These are phyloP conservation scores for Pituophis catenifer DNA, from an alignment of 2,113 vertebrate species.

Conservation along the genomic window DNA sequence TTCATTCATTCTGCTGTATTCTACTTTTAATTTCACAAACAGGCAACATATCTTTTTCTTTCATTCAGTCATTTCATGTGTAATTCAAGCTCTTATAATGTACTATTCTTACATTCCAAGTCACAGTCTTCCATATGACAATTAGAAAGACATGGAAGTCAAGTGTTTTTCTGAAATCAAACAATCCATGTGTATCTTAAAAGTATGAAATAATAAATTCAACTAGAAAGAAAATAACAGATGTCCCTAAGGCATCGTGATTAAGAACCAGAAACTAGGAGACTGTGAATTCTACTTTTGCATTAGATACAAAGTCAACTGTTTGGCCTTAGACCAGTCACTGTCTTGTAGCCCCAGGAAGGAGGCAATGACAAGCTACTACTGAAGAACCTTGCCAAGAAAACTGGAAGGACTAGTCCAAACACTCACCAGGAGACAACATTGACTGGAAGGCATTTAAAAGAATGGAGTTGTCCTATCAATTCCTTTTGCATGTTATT, in stretches of 20 bases:
- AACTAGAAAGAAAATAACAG: neutral
- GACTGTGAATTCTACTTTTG: neutral
- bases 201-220: neutral
- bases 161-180: conserved; percentile 11
- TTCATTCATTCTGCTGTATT: neutral
- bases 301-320: neutral
- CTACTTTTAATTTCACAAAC: neutral
- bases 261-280: neutral
- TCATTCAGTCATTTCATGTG: neutral
- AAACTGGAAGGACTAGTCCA: neutral
- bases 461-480: neutral
- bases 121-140: neutral
- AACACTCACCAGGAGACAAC: neutral
- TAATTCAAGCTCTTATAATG: neutral
- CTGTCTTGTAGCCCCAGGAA: neutral
- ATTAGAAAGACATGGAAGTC: neutral
- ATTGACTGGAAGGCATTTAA: neutral
- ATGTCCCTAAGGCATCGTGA: neutral
- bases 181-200: neutral
- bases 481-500: neutral
- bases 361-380: neutral
- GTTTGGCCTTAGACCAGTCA: neutral
- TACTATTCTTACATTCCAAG: neutral
- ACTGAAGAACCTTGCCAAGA: neutral
- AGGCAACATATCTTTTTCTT: neutral